A percentile compares a stretch with the other conserved stretches of the same genome.
Conservation (phyloP, 1,140 invertebrate genomes). For the Listronotus oregonensis region DNA sequence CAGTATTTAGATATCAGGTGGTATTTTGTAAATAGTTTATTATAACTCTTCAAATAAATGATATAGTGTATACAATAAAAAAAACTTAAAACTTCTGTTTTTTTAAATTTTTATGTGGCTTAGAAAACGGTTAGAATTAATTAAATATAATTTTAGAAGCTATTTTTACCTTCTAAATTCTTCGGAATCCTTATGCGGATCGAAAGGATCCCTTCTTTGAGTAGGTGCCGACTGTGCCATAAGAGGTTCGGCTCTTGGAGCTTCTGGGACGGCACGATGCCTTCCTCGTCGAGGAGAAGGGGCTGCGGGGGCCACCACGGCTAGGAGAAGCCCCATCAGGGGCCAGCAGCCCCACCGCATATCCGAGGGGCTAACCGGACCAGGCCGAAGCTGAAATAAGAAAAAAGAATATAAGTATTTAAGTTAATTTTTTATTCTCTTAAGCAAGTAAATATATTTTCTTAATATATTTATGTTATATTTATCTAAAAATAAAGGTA, state of each 20-base stretch:
- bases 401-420: not conserved
- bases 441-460: too few relatives aligned
- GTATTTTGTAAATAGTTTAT: too few relatives aligned
- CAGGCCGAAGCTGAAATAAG: conserved; percentile 21
- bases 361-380: conserved; percentile 20
- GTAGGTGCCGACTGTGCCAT: conserved; percentile 47
- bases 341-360: conserved; percentile 35
- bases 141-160: not conserved
- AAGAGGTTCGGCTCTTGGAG: conserved; percentile 43
- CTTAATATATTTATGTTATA: too few relatives aligned
- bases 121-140: too few relatives aligned
- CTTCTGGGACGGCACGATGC: conserved; percentile 49
- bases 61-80: too few relatives aligned
- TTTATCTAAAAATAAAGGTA: too few relatives aligned
- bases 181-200: conserved; percentile 55
- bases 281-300: conserved; percentile 50
- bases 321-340: conserved; percentile 43
- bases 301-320: conserved; percentile 37
- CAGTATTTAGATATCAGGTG: too few relatives aligned
- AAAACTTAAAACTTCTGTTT: too few relatives aligned
- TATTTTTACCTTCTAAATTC: conserved; percentile 47
- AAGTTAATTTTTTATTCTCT: not conserved
- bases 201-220: conserved; percentile 53
- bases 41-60: too few relatives aligned
- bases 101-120: too few relatives aligned